Evolutionary conservation across 2,113 vertebrate genomes (phyloP).

Genomic region (Esox niger): DNA sequence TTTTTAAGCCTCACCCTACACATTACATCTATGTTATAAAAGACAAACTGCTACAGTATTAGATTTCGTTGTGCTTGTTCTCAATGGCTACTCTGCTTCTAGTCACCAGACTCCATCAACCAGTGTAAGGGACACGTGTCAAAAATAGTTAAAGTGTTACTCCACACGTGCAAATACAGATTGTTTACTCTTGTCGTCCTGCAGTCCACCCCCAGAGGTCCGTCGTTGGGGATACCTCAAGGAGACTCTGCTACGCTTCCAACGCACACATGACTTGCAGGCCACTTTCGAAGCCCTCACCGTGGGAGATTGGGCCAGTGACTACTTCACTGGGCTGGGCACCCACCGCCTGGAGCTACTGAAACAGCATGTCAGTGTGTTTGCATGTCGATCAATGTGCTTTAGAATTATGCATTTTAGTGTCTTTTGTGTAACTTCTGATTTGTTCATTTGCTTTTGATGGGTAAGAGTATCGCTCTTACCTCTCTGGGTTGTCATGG

Average conservation of each 20-base stretch:
- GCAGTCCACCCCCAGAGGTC: conserved; percentile 80
- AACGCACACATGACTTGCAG: conserved; percentile 82
- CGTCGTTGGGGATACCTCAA: conserved; percentile 86
- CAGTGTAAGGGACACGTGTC: no score
- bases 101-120: no score
- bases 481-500: no score
- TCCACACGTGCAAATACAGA: no score
- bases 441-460: background rate
- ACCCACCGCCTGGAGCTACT: conserved; percentile 82
- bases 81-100: no score
- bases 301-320: conserved; percentile 79
- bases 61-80: background rate
- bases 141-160: no score
- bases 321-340: conserved; percentile 79
- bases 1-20: background rate
- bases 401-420: background rate
- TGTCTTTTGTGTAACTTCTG: background rate
- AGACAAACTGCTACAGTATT: no score
- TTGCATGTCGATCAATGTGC: background rate
- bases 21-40: no score
- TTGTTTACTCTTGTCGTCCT: conserved; percentile 9
- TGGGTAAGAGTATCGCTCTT: background rate
- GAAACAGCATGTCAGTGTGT: conserved; percentile 76
- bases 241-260: conserved; percentile 83
- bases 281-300: conserved; percentile 82